Base-by-base conservation (phyloP, 2,797 vertebrate species). In the Sebastiscus tertius region DNA sequence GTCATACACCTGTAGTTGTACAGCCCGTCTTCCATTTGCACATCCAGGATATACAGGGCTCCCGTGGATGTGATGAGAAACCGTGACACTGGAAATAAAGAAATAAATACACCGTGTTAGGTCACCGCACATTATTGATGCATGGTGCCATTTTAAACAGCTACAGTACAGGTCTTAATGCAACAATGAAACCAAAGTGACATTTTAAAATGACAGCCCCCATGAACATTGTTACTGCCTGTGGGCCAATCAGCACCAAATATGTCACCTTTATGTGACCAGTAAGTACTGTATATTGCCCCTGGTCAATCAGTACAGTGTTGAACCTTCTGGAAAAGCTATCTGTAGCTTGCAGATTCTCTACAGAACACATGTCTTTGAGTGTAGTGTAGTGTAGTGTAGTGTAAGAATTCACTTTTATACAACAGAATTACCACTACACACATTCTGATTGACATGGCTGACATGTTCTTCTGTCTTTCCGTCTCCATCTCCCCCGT, bases 21-120 rank as follows among this genome's bases (percentile, higher is more conserved):
- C 93, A 99, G 95, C 71, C 98, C 98, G 2, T 99, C 98, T 88
- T 99, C 98, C 86, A 98, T 99, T 96, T 99, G 98, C 95, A 99
- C 98, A 86, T 99, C 98, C 97, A 98, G 96, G 96, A 99, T 99
- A 97, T 99, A 99, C 96, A 99, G 97, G 96, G 98, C 98, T 96
- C 98, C 98, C 90, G 97, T 99, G 96, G 98, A 97, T 94, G 98
- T 98, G 95, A 99, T 98, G 96, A 98, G 97, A 97, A 99, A 99
- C 97, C 98, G 97, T 95, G 98, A 93, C 92, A 94, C 94, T 95
- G 82, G 16, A 77, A 86, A 82, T 3, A 63, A 74, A 81, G 0
- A 74, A 13, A 86, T 0, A 67, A 34, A 79, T 4, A 39, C n/a
- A 72, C 52, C 2, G 34, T 20, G 14, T 84, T 42, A 39, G 63